Evolutionary conservation across 2,797 vertebrate species (phyloP).

Genomic region (Mormyrops attenuatus): DNA sequence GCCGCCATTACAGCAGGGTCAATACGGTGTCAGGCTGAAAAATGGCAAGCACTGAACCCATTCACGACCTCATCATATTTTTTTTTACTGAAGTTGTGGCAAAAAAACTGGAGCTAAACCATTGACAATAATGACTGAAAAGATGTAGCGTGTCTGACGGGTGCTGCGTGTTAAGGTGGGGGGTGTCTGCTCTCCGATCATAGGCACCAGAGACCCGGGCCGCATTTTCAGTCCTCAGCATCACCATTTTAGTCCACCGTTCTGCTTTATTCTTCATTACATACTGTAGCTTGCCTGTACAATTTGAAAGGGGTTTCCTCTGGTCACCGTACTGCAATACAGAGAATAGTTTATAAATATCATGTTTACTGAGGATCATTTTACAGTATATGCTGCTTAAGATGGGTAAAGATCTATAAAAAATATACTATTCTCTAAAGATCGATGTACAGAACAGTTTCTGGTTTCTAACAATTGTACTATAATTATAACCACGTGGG

Average conservation of each 20-base stretch:
- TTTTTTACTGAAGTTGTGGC: conserved; percentile 1
- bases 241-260: background rate
- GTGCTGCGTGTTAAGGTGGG: conserved; percentile 9
- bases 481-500: background rate
- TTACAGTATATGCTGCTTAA: background rate
- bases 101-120: conserved; percentile 2
- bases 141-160: background rate
- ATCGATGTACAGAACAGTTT: background rate
- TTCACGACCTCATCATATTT: conserved; percentile 16
- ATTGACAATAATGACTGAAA: background rate
- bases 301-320: background rate
- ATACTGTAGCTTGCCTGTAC: background rate
- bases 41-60: conserved; percentile 9
- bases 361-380: background rate
- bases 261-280: background rate
- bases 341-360: background rate
- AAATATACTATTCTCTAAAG: background rate
- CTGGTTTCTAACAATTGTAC: background rate
- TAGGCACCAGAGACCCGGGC: background rate
- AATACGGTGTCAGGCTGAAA: background rate
- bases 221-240: background rate
- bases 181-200: background rate
- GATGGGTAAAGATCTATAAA: background rate
- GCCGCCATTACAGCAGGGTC: background rate
- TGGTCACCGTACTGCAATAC: background rate